Evolutionary conservation across 2,888 invertebrate genomes (phyloP).

Genomic region (Pseudoips prasinana): DNA sequence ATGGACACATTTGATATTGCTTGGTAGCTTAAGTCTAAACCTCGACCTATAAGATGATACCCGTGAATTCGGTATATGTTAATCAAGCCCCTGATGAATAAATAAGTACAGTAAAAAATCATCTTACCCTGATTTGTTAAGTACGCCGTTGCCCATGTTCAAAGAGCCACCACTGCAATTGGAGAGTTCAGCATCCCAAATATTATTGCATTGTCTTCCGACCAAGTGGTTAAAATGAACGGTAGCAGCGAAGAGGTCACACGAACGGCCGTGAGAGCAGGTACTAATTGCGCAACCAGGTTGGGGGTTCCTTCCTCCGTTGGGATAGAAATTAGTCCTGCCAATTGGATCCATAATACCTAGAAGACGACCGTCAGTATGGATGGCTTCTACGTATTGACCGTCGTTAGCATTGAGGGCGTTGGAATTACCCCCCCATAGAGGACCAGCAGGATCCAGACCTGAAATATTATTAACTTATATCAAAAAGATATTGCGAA

Average conservation of each 20-base stretch:
- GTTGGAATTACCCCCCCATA: constrained; percentile 41
- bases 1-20: too few relatives aligned
- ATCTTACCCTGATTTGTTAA: constrained; percentile 45
- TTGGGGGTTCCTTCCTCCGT: constrained; percentile 54
- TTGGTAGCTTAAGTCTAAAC: too few relatives aligned
- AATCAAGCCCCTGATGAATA: too few relatives aligned
- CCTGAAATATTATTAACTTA: too few relatives aligned
- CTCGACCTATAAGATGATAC: too few relatives aligned
- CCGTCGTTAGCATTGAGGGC: constrained; percentile 41
- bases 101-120: too few relatives aligned
- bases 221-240: constrained; percentile 47
- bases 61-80: too few relatives aligned
- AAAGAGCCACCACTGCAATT: constrained; percentile 36
- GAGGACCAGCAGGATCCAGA: constrained; percentile 60
- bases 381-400: constrained; percentile 56
- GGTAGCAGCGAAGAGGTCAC: constrained; percentile 49
- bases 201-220: constrained; percentile 40
- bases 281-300: constrained; percentile 53
- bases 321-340: constrained; percentile 58
- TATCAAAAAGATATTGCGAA: too few relatives aligned
- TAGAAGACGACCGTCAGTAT: constrained; percentile 53
- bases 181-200: constrained; percentile 34
- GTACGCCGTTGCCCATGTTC: constrained; percentile 43
- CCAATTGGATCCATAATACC: constrained; percentile 47
- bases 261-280: constrained; percentile 55